A percentile compares a stretch with the other conserved stretches of the same genome.
Conservation (phyloP, 2,113 vertebrate genomes). For the Xyliphius kryptos region DNA sequence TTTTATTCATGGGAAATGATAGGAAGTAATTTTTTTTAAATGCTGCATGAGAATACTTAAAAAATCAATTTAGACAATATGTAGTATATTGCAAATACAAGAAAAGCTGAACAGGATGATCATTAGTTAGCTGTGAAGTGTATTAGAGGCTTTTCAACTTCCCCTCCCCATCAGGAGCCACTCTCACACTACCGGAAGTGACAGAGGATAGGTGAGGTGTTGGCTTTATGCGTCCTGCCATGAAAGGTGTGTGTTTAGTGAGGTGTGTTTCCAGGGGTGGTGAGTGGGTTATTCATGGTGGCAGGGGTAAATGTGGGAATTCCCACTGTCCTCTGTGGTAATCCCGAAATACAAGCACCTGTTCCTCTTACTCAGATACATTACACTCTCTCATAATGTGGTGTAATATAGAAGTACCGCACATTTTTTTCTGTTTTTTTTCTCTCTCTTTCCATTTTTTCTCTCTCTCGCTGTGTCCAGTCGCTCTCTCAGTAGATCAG, state of each 20-base stretch:
- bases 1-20: too few relatives aligned
- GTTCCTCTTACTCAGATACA: slow-evolving; percentile 32
- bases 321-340: slow-evolving; percentile 1
- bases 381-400: not conserved
- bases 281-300: not conserved
- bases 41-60: too few relatives aligned
- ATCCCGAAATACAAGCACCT: slow-evolving; percentile 29
- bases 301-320: slow-evolving; percentile 1
- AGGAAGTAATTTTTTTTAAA: too few relatives aligned
- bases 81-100: not conserved
- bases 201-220: slow-evolving; percentile 12
- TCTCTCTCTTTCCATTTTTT: too few relatives aligned
- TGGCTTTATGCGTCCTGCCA: slow-evolving; percentile 22
- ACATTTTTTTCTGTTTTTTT: not conserved
- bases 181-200: slow-evolving; percentile 7
- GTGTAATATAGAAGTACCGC: slow-evolving; percentile 2
- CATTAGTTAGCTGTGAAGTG: slow-evolving; percentile 19
- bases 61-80: too few relatives aligned
- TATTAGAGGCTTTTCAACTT: slow-evolving; percentile 17
- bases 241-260: slow-evolving; percentile 25
- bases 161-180: slow-evolving; percentile 7
- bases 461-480: too few relatives aligned
- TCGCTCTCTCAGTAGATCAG: too few relatives aligned
- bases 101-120: slow-evolving; percentile 13
- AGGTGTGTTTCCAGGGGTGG: slow-evolving; percentile 18